Percentiles rank a stretch among this genome's conserved stretches.
These are phyloP conservation scores for Sinopyrophorus schimmeli DNA, from an alignment of 2,888 invertebrate genomes.

Conservation along the genomic window DNA sequence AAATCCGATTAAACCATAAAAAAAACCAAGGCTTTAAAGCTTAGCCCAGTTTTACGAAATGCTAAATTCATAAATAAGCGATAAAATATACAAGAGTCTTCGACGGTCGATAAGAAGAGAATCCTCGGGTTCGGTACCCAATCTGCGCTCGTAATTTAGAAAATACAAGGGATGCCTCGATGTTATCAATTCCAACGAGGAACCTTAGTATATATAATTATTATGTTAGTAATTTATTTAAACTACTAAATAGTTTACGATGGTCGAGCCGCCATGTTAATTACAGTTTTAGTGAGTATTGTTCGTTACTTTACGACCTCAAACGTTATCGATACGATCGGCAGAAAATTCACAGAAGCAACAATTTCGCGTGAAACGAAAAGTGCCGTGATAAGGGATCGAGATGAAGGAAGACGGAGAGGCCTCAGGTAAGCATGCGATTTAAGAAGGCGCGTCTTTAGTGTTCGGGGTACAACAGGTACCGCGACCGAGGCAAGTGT, in stretches of 20 bases:
- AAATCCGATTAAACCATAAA: no score
- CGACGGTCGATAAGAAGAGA: conserved; percentile 12
- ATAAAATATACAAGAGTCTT: conserved; percentile 8
- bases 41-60: no score
- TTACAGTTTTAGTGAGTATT: no score
- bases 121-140: conserved; percentile 4
- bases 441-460: conserved; percentile 7
- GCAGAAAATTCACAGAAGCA: no score
- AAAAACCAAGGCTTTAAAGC: no score
- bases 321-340: no score
- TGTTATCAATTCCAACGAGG: conserved; percentile 6
- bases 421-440: conserved; percentile 4
- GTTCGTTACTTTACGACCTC: not conserved
- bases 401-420: not conserved
- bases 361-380: no score
- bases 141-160: conserved; percentile 12
- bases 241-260: no score
- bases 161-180: not conserved
- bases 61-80: no score
- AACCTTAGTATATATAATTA: conserved; percentile 13
- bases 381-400: no score
- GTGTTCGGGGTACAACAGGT: conserved; percentile 21
- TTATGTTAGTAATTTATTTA: conserved; percentile 17
- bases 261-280: no score
- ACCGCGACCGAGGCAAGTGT: conserved; percentile 31